Percentiles rank a stretch among this genome's conserved stretches.
phyloP scores from a whole-genome alignment of 2,888 invertebrate genomes.

The Andrena chrysosceles region DNA sequence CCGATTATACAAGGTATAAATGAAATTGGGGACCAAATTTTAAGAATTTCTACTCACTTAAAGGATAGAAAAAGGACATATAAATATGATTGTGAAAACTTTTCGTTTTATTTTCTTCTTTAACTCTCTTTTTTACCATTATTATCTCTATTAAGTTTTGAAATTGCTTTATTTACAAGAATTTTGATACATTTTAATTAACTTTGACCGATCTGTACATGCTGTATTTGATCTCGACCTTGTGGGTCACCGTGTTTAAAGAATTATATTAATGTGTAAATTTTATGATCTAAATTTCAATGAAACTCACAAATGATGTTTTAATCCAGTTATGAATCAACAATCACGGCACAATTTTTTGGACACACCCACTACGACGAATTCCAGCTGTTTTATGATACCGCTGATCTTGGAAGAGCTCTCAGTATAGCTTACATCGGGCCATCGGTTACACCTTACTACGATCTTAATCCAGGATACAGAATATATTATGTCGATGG shows the following conservation, averaged over 20 bases:
- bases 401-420: conserved; percentile 92
- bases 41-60: too few relatives aligned
- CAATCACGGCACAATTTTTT: conserved; percentile 95
- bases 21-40: too few relatives aligned
- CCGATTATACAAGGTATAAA: too few relatives aligned
- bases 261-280: not conserved
- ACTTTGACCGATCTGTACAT: too few relatives aligned
- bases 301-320: conserved; percentile 10
- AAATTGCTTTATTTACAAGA: too few relatives aligned
- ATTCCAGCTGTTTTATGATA: conserved; percentile 97
- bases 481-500: conserved; percentile 98
- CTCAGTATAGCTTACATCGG: conserved; percentile 96
- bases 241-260: not conserved
- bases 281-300: not conserved
- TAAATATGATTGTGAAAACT: too few relatives aligned
- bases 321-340: conserved; percentile 90
- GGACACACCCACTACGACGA: conserved; percentile 98
- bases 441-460: conserved; percentile 97
- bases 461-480: conserved; percentile 97
- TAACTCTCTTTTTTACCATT: too few relatives aligned
- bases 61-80: too few relatives aligned
- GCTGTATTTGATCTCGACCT: too few relatives aligned
- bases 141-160: too few relatives aligned
- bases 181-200: too few relatives aligned
- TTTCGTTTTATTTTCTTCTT: too few relatives aligned